Conservation (phyloP, 2,888 invertebrate genomes). For the Aporophyla lueneburgensis region DNA sequence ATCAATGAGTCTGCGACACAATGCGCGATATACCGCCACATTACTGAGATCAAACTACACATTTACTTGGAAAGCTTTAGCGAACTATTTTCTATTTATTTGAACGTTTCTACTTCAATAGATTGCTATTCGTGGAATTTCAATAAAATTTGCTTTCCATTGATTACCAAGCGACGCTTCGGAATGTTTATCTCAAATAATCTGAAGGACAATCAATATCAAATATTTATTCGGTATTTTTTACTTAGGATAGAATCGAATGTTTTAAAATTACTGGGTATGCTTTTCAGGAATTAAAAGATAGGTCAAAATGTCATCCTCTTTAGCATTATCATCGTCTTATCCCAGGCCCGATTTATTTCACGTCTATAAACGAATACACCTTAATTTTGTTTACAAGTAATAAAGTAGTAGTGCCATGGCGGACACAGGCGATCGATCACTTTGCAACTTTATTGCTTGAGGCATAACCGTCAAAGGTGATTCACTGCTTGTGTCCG, state of each 20-base stretch:
- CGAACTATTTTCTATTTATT: constrained; percentile 17
- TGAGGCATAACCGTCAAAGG: too few relatives aligned
- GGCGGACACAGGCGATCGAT: too few relatives aligned
- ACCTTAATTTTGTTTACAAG: background rate
- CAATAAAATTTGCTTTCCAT: constrained; percentile 7
- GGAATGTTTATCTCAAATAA: background rate
- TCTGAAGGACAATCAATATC: background rate
- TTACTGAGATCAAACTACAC: constrained; percentile 47
- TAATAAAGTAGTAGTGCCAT: too few relatives aligned
- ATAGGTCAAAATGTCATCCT: background rate
- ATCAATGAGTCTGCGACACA: constrained; percentile 41
- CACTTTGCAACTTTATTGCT: too few relatives aligned
- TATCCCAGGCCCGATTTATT: background rate
- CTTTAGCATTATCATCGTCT: background rate
- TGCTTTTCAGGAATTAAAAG: background rate
- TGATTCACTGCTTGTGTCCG: too few relatives aligned
- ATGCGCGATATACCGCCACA: constrained; percentile 47
- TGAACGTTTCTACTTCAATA: constrained; percentile 26
- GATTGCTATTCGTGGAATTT: constrained; percentile 26
- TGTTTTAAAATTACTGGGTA: background rate
- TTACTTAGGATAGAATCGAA: background rate
- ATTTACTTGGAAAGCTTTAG: constrained; percentile 17
- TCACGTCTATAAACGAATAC: background rate
- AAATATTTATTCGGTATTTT: background rate
- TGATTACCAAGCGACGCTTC: constrained; percentile 1